Conservation (phyloP, 2,113 vertebrate species). For the Lamprotornis superbus region DNA sequence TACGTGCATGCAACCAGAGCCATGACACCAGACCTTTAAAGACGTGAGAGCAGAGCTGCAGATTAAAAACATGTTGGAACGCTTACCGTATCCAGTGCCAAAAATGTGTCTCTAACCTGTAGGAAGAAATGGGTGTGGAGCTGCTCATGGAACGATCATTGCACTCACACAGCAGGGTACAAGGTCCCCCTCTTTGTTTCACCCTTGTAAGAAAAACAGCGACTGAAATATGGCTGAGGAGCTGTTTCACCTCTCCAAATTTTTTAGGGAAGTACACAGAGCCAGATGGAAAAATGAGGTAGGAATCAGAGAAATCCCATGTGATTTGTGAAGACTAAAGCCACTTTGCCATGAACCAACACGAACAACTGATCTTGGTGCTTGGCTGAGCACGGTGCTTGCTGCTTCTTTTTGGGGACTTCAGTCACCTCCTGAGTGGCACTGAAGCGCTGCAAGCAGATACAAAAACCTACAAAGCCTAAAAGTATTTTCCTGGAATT, state of each 20-base stretch:
- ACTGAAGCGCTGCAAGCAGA: background rate
- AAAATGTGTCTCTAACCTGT: slow-evolving; percentile 82
- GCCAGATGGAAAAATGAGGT: background rate
- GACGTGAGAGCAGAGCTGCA: slow-evolving; percentile 72
- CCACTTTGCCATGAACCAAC: background rate
- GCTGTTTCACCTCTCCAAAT: background rate
- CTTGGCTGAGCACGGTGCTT: background rate
- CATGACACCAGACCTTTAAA: slow-evolving; percentile 79
- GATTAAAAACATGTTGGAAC: slow-evolving; percentile 86
- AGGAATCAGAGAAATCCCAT: background rate
- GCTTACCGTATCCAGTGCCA: slow-evolving; percentile 80
- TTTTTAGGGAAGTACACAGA: background rate
- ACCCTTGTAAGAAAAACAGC: background rate
- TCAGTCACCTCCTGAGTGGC: background rate
- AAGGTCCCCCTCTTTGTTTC: background rate
- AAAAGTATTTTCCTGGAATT: background rate
- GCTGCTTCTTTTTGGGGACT: slow-evolving; percentile 2
- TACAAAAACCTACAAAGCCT: background rate
- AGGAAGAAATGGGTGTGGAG: slow-evolving; percentile 73
- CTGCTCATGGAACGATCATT: slow-evolving; percentile 61
- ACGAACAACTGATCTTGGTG: background rate
- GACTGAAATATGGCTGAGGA: background rate
- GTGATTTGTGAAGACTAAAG: background rate
- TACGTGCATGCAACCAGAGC: slow-evolving; percentile 73
- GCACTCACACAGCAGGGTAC: background rate